Evolutionary conservation across 2,888 invertebrate species (phyloP).

Genomic region (Steinernema hermaphroditum): DNA sequence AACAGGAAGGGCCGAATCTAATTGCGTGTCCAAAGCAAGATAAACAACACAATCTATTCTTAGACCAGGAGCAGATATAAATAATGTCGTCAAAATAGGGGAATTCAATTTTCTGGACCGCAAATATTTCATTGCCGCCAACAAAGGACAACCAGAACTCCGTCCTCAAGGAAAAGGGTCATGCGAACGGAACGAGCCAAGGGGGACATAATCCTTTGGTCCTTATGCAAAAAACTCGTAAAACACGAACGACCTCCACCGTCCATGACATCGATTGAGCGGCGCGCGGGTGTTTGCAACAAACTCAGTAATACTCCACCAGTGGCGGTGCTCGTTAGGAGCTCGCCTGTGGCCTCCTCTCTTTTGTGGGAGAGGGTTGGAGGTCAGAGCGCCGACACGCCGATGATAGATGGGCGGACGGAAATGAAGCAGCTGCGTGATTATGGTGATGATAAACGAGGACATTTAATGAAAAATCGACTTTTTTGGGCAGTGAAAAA

Average conservation of each 20-base stretch:
- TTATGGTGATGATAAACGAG: constrained; percentile 5
- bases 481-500: not conserved
- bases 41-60: too few relatives aligned
- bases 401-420: constrained; percentile 24
- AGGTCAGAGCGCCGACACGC: constrained; percentile 5
- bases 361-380: not conserved
- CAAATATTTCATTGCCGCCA: too few relatives aligned
- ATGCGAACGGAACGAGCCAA: too few relatives aligned
- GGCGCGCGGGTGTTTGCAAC: constrained; percentile 14
- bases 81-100: too few relatives aligned
- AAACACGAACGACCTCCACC: not conserved
- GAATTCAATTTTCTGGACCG: too few relatives aligned
- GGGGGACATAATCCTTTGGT: too few relatives aligned
- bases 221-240: constrained; percentile 5
- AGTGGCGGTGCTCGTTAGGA: not conserved
- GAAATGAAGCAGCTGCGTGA: constrained; percentile 27
- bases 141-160: too few relatives aligned
- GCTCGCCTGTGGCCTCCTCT: not conserved
- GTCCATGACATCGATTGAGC: constrained; percentile 9
- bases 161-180: too few relatives aligned
- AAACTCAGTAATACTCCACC: constrained; percentile 4
- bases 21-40: too few relatives aligned
- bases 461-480: constrained; percentile 23
- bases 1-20: too few relatives aligned
- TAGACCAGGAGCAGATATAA: too few relatives aligned